A percentile compares a stretch with the other conserved stretches of the same genome.
Conservation (phyloP, 2,888 invertebrate genomes). For the Sipha maydis region DNA sequence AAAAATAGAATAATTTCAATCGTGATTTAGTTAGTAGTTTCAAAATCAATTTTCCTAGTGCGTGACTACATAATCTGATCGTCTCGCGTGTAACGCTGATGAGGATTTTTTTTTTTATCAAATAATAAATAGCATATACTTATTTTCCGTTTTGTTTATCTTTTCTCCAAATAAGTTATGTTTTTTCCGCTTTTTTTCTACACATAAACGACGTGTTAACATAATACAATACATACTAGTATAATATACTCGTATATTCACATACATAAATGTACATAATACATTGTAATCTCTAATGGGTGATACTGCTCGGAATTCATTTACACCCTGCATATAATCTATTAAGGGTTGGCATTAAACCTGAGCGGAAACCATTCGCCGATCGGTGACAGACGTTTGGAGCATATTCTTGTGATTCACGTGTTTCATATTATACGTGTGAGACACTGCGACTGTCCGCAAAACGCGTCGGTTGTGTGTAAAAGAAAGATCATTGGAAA, state of each 20-base stretch:
- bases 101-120: background rate
- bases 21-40: slow-evolving; percentile 13
- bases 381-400: background rate
- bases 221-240: background rate
- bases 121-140: background rate
- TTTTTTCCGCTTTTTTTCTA: background rate
- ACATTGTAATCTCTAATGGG: slow-evolving; percentile 33
- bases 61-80: background rate
- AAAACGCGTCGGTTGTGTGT: too few species aligned
- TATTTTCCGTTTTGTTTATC: background rate
- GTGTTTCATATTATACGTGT: slow-evolving; percentile 50
- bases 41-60: slow-evolving; percentile 17
- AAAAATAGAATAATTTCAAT: background rate
- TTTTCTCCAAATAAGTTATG: background rate
- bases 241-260: background rate
- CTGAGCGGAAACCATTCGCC: slow-evolving; percentile 24
- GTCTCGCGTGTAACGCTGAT: background rate
- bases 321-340: background rate
- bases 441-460: background rate
- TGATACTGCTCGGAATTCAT: slow-evolving; percentile 23
- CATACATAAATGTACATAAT: too few species aligned
- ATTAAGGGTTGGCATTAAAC: slow-evolving; percentile 32
- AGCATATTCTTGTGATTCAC: slow-evolving; percentile 43
- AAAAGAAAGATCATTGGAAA: too few species aligned
- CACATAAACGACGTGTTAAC: background rate